Base-by-base conservation (phyloP, 2,888 invertebrate species). In the Dastarcus helophoroides region DNA sequence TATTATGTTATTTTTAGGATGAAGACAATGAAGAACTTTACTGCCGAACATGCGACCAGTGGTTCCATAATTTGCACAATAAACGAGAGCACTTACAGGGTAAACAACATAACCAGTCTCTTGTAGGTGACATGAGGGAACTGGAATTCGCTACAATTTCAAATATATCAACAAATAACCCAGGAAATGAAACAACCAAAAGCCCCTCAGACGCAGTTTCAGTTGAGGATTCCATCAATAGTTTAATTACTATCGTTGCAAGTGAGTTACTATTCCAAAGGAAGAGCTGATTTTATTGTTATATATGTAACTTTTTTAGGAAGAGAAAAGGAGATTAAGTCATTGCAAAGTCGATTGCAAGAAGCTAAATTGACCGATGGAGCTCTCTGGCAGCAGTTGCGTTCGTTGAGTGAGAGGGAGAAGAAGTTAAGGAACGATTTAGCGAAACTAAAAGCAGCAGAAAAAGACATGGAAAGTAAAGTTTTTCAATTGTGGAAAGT, bases 61-160 rank as follows among this genome's bases (percentile, higher is more conserved):
- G 68, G 60, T 72, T 72, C 47, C 68, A 66, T 36, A 68, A 67
- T 37, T 48, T 67, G 21, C 71, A 71, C 46, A 71, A 72, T 48
- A 71, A 71, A 48, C 60, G 64, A 31, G 71, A 71, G 42, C 72
- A 72, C 51, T 54, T 71, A 40, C 66, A 67, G 47, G 70, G 71
- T 4, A 56, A 65, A 36, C 67, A 67, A 38, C 72, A 72, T 50
- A 56, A 68, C 28, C 66, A 58, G 53, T 55, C 57, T 4, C 51
- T 62, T 15, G 60, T 60, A 4, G 62, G 61, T 12, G 60, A 60
- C 36, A 61, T 60, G 40, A 51, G 55, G 32, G 62, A 61, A 43
- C 40, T 60, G 31, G 51, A 46, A 9, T 45, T 46, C 9, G 15
- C 17, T 7, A 26, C 26, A 10, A 26, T 5, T 26, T 6, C 6